Percentiles rank a stretch among this genome's conserved stretches.
Evolutionary conservation across 1,140 invertebrate species (phyloP).

Genomic region (Brachionus paranguensis): DNA sequence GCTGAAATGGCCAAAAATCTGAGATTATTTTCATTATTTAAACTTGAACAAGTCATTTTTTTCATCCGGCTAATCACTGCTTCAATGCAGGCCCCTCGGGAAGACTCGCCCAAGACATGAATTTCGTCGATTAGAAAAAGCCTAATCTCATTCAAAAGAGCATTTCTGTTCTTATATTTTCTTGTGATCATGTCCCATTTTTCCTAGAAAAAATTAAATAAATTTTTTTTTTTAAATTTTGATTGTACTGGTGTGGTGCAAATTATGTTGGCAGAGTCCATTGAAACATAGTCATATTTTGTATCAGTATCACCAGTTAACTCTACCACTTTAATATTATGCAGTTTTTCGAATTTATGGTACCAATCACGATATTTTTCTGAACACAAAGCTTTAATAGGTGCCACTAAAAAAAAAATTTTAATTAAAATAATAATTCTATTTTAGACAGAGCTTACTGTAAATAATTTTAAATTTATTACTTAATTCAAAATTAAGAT

Average conservation of each 20-base stretch:
- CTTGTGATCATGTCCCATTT: conserved; percentile 76
- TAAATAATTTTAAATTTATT: conserved; percentile 64
- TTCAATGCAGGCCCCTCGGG: conserved; percentile 69
- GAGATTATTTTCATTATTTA: conserved; percentile 46
- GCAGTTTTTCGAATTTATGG: conserved; percentile 61
- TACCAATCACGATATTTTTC: conserved; percentile 69
- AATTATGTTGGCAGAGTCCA: conserved; percentile 60
- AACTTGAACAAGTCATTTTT: conserved; percentile 49
- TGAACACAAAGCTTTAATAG: conserved; percentile 70
- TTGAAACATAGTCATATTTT: conserved; percentile 59
- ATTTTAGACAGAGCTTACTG: conserved; percentile 54
- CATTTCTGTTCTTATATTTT: conserved; percentile 64
- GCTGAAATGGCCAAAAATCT: conserved; percentile 72
- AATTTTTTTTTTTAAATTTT: neutral
- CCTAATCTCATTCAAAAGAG: conserved; percentile 62
- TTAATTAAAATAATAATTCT: neutral
- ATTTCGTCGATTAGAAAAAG: conserved; percentile 72
- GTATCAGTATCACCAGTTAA: conserved; percentile 68
- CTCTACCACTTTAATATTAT: conserved; percentile 64
- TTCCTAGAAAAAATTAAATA: conserved; percentile 57
- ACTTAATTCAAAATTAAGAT: conserved; percentile 47
- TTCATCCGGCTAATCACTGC: conserved; percentile 72
- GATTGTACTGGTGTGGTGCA: conserved; percentile 66
- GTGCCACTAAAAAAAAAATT: conserved; percentile 65
- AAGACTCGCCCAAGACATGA: conserved; percentile 67